These are phyloP conservation scores for Acanthurus leucopareius DNA, from an alignment of 2,797 vertebrate species.

Conservation along the genomic window DNA sequence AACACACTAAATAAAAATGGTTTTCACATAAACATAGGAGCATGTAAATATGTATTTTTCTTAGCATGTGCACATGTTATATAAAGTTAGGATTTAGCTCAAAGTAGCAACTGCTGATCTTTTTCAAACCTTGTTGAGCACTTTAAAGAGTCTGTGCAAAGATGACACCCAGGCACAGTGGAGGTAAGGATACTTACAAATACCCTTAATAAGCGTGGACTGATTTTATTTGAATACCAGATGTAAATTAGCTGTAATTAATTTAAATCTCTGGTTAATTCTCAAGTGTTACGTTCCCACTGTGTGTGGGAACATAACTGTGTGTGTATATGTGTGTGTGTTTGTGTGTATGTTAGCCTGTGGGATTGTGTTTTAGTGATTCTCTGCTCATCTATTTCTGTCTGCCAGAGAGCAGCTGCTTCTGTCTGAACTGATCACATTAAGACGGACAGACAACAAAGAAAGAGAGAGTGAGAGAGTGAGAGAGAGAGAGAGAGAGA, in stretches of 20 bases:
- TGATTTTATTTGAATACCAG: slow-evolving; percentile 7
- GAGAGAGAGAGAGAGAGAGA: slow-evolving; percentile 6
- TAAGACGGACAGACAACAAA: slow-evolving; percentile 23
- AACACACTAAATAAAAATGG: no score
- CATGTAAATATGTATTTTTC: background rate
- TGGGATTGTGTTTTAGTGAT: slow-evolving; percentile 33
- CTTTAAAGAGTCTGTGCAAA: background rate
- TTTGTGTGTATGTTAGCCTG: slow-evolving; percentile 24
- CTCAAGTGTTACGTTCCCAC: background rate
- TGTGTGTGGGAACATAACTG: slow-evolving; percentile 2
- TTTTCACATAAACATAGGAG: no score
- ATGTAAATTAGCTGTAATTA: slow-evolving; percentile 9
- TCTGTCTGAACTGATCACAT: slow-evolving; percentile 61
- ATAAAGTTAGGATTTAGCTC: slow-evolving; percentile 7
- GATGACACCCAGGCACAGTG: background rate
- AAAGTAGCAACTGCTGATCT: background rate
- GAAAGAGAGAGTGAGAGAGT: background rate
- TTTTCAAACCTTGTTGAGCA: background rate
- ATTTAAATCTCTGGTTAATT: background rate
- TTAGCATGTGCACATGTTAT: background rate
- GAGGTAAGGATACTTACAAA: background rate
- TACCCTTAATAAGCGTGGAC: background rate
- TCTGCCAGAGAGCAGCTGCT: slow-evolving; percentile 66
- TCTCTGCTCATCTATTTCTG: slow-evolving; percentile 55
- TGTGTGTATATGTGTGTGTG: slow-evolving; percentile 11